Evolutionary conservation across 2,797 vertebrate species (phyloP), one percentile per base, ranked within the genome.

Genomic region (Enteromius radiatus): DNA sequence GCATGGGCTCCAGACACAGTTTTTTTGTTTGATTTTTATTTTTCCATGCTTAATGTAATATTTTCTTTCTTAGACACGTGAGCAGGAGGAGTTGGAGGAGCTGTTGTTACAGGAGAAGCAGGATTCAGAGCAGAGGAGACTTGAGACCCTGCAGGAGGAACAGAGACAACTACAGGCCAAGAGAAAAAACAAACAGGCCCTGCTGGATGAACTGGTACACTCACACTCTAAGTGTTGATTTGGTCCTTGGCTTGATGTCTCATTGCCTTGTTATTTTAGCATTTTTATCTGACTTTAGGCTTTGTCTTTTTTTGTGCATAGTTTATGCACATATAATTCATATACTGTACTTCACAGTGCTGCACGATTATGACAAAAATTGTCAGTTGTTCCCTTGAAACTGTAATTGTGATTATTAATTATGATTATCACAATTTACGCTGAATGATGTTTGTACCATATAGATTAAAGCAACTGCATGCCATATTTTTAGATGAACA

Each of bases 61-160:
- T 52, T 54, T 19, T 3, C 8, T 59, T 2, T 61, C 15, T 52
- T 59, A 99, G 98, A 97, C 95, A 0, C 95, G 97, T 80, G 98
- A 99, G 90, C 98, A 99, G 91, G 97, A 99, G 84, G 97, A 99
- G 88, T 82, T 99, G 90, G 97, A 99, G 92, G 98, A 99, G 94
- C 94, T 98, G 49, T 91, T 99, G 90, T 92, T 97, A 75, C 90
- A 94, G 19, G 97, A 99, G 91, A 94, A 96, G 86, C 96, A 97
- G 89, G 96, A 95, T 83, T 95, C 88, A 1, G 96, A 98, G 87
- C 95, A 97, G 88, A 94, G 96, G 83, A 92, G 96, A 9, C 91
- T 99, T 10, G 93, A 96, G 4, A 89, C 94, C 15, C 95, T 99
- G 87, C 96, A 99, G 87, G 98, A 99, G 77, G 97, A 99, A 52